phyloP scores from a whole-genome alignment of 1,140 invertebrate species.

The Drosophila aff. region DNA sequence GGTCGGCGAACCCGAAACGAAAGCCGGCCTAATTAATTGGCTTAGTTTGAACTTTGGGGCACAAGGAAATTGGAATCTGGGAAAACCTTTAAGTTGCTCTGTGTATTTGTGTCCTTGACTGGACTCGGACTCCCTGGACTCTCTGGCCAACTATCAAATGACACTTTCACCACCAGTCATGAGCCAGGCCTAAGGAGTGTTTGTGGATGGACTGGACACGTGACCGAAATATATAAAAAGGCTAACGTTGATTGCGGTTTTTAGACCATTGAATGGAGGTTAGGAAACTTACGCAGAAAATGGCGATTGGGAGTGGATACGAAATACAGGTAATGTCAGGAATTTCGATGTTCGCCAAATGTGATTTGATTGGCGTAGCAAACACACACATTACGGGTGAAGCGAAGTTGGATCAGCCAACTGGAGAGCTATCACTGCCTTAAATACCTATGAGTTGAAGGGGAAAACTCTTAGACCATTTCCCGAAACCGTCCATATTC shows the following conservation, averaged over 20 bases:
- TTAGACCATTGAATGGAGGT: constrained; percentile 33
- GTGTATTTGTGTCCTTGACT: neutral
- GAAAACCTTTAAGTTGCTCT: constrained; percentile 53
- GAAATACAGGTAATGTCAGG: constrained; percentile 18
- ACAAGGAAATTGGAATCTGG: constrained; percentile 29
- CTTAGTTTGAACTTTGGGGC: constrained; percentile 68
- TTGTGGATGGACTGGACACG: constrained; percentile 40
- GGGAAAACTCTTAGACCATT: neutral
- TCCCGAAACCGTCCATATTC: neutral
- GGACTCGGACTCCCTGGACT: constrained; percentile 7
- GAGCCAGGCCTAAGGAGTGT: constrained; percentile 16
- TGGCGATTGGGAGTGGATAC: constrained; percentile 1
- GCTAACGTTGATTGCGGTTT: constrained; percentile 73
- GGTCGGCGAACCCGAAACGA: constrained; percentile 44
- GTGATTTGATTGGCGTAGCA: constrained; percentile 23
- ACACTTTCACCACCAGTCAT: constrained; percentile 54
- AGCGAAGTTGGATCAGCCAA: neutral
- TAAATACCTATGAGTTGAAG: constrained; percentile 11
- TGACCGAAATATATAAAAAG: constrained; percentile 73
- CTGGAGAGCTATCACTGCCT: constrained; percentile 8
- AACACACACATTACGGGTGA: constrained; percentile 2
- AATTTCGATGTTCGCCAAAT: constrained; percentile 18
- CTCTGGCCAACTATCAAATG: constrained; percentile 65
- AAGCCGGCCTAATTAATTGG: constrained; percentile 75
- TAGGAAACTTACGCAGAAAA: constrained; percentile 3